These are phyloP conservation scores for Idaea biselata DNA, from an alignment of 2,888 invertebrate genomes.

Conservation along the genomic window DNA sequence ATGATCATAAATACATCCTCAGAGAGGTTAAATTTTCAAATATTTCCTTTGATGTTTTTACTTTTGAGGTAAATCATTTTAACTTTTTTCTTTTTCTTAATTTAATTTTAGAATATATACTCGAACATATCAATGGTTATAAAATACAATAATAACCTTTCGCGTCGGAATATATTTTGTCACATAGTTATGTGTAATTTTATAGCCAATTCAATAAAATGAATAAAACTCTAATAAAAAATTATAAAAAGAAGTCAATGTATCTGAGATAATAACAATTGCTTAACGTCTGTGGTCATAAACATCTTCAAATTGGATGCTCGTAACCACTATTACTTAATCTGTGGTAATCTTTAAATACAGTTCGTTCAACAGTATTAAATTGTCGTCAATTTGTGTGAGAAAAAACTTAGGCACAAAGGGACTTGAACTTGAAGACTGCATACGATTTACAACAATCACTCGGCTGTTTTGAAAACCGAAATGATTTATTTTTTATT, in stretches of 20 bases:
- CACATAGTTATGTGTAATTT: not conserved
- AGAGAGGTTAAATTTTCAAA: not conserved
- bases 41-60: not conserved
- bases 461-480: not conserved
- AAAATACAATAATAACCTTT: no score
- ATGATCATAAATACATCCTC: not conserved
- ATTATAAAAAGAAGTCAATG: not conserved
- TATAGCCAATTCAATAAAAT: not conserved
- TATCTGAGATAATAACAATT: not conserved
- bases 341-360: not conserved
- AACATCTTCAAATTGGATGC: not conserved
- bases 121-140: no score
- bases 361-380: slow-evolving; percentile 46
- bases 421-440: not conserved
- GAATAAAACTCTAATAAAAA: not conserved
- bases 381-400: slow-evolving; percentile 46
- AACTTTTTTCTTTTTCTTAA: no score
- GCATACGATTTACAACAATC: not conserved
- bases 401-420: slow-evolving; percentile 15
- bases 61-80: not conserved
- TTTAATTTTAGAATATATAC: no score
- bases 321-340: not conserved
- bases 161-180: no score
- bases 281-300: not conserved
- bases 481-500: not conserved